Conservation (phyloP, 2,888 invertebrate genomes). For the Sinhomidia bicolor region DNA sequence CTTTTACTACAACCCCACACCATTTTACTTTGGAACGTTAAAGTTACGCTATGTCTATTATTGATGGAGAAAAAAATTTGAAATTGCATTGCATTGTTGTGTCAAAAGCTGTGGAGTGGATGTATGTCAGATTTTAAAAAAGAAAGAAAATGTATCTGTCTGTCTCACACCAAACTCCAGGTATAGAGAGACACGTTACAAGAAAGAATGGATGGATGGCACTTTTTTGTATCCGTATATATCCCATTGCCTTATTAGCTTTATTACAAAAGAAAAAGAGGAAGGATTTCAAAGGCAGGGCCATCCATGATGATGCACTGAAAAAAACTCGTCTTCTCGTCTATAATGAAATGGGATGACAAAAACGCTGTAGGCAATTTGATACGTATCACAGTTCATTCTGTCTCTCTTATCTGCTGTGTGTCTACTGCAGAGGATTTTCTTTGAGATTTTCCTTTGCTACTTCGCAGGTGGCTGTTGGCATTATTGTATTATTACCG, state of each 20-base stretch:
- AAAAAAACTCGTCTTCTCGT: neutral
- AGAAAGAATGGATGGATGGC: neutral
- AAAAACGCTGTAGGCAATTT: slow-evolving; percentile 25
- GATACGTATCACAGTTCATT: slow-evolving; percentile 31
- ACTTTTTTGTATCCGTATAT: neutral
- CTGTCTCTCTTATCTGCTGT: neutral
- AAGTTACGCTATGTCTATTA: neutral
- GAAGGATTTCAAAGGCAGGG: neutral
- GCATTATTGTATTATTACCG: neutral
- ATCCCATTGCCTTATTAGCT: slow-evolving; percentile 25
- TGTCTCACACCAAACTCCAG: neutral
- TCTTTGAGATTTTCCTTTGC: neutral
- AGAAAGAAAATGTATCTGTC: slow-evolving; percentile 3
- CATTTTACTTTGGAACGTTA: slow-evolving; percentile 1
- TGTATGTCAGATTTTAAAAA: neutral
- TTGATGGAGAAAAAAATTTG: neutral
- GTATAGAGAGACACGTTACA: neutral
- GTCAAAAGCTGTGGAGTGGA: slow-evolving; percentile 22
- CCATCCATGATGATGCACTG: neutral
- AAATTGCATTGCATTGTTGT: slow-evolving; percentile 36
- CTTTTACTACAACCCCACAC: neutral
- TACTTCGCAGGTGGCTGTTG: neutral
- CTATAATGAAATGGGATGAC: neutral
- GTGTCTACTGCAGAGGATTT: neutral
- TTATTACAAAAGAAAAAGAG: slow-evolving; percentile 31